Conservation (phyloP, 1,140 invertebrate genomes). For the Anthonomus grandis region DNA sequence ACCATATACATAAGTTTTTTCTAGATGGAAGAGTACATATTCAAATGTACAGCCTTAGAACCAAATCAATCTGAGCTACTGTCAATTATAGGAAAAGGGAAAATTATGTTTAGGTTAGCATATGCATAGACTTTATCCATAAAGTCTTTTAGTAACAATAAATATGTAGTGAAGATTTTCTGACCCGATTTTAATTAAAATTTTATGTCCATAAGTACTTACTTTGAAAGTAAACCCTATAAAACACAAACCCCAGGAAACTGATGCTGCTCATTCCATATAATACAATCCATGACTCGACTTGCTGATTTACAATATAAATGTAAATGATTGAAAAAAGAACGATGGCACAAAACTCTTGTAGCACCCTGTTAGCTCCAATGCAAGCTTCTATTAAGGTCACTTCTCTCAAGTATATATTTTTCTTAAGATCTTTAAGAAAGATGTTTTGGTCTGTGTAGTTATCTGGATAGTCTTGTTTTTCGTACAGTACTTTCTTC, state of each 20-base stretch:
- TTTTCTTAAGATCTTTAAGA: conserved; percentile 80
- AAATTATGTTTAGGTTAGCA: too few species aligned
- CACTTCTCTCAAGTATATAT: conserved; percentile 72
- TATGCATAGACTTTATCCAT: not conserved
- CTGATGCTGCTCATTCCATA: conserved; percentile 54
- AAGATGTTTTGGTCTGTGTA: conserved; percentile 82
- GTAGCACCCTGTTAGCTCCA: conserved; percentile 68
- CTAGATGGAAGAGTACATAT: too few species aligned
- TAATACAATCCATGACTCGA: conserved; percentile 61
- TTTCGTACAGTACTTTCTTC: conserved; percentile 87
- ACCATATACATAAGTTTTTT: too few species aligned
- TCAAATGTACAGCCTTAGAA: too few species aligned
- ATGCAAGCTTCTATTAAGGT: conserved; percentile 64
- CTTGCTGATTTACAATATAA: conserved; percentile 66
- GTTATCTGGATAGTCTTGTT: conserved; percentile 84
- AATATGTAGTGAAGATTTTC: too few species aligned
- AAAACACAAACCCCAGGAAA: conserved; percentile 55
- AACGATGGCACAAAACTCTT: conserved; percentile 72
- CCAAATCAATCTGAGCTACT: too few species aligned
- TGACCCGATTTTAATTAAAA: too few species aligned
- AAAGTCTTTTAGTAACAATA: not conserved
- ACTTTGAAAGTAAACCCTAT: conserved; percentile 45
- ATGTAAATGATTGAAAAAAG: conserved; percentile 73
- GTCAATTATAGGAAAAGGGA: too few species aligned
- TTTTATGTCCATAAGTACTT: too few species aligned